A percentile compares a stretch with the other conserved stretches of the same genome.
These are phyloP conservation scores for Oriolus oriolus DNA, from an alignment of 2,113 vertebrate species.

Conservation along the genomic window DNA sequence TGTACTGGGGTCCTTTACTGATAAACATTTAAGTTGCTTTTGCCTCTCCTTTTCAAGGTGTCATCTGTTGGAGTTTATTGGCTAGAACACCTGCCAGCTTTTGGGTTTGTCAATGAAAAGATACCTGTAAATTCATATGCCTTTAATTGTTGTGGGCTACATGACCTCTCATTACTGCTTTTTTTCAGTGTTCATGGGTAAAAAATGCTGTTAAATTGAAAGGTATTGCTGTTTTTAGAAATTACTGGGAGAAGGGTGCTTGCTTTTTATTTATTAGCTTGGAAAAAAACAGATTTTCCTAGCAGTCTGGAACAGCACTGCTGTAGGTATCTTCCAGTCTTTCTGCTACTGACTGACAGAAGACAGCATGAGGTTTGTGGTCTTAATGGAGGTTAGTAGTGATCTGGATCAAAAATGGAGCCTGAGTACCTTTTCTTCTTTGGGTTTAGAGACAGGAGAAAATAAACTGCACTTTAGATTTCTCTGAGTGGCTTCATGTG, in stretches of 20 bases:
- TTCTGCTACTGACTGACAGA: not conserved
- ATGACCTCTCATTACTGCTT: not conserved
- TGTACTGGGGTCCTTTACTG: not conserved
- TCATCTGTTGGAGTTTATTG: not conserved
- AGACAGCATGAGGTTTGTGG: not conserved
- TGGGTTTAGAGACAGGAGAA: not conserved
- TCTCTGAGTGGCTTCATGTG: not conserved
- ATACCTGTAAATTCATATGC: not conserved
- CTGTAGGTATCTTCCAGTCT: not conserved
- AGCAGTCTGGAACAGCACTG: not conserved
- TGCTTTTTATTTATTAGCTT: not conserved
- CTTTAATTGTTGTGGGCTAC: not conserved
- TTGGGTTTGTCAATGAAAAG: not conserved
- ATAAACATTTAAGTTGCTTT: not conserved
- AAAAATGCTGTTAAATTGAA: not conserved
- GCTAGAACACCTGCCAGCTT: not conserved
- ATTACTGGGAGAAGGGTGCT: not conserved
- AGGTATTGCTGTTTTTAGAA: not conserved
- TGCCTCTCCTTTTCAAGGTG: not conserved
- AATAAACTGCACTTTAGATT: not conserved
- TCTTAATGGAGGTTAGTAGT: not conserved
- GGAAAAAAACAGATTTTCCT: not conserved
- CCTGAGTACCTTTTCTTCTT: not conserved
- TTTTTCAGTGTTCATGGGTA: accelerated
- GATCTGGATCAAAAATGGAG: not conserved